Conservation (phyloP, 2,797 vertebrate species). For the Darevskia mixta region DNA sequence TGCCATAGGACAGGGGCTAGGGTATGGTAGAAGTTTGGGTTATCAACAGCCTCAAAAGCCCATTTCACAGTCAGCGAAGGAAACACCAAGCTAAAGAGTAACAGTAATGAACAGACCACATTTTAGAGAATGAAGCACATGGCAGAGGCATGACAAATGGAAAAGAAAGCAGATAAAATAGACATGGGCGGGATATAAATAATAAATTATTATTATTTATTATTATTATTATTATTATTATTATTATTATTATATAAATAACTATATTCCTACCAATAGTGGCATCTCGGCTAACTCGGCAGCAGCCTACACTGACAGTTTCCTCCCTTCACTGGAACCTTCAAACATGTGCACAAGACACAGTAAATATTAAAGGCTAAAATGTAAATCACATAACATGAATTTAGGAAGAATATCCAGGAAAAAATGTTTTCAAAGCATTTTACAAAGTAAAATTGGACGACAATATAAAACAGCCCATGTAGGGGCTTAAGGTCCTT, state of each 20-base stretch:
- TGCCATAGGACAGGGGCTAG: background rate
- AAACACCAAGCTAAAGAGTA: background rate
- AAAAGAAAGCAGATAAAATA: background rate
- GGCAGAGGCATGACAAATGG: background rate
- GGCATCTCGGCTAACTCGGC: background rate
- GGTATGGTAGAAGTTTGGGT: background rate
- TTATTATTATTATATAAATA: background rate
- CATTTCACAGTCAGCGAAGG: background rate
- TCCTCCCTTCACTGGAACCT: background rate
- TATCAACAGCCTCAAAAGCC: background rate
- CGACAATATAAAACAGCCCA: too few relatives aligned
- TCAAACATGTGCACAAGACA: background rate
- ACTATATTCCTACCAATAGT: background rate
- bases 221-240: too few relatives aligned
- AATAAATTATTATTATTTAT: too few relatives aligned
- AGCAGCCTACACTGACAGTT: background rate
- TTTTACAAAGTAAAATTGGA: too few relatives aligned
- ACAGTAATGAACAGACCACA: background rate
- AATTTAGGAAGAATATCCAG: too few relatives aligned
- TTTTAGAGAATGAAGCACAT: background rate
- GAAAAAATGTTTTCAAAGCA: too few relatives aligned
- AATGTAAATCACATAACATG: background rate
- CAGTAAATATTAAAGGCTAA: background rate
- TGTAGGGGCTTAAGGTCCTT: background rate
- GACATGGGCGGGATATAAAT: too few relatives aligned